Evolutionary conservation across 2,113 vertebrate genomes (phyloP).

Genomic region (Atractosteus spatula): DNA sequence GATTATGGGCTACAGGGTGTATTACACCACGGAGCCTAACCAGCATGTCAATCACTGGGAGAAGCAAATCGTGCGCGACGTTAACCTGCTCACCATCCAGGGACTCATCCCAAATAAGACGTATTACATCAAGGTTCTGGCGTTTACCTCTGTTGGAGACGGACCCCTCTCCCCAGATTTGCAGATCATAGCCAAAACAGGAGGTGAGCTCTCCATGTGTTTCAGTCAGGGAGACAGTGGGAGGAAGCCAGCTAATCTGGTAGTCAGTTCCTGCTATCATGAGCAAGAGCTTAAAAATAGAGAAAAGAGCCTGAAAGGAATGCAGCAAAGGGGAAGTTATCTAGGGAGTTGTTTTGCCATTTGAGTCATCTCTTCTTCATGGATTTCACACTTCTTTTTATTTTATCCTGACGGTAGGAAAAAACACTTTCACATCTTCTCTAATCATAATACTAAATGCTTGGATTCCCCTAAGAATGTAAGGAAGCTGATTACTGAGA

Average conservation of each 20-base stretch:
- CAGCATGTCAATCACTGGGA: slow-evolving; percentile 92
- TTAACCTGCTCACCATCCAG: slow-evolving; percentile 91
- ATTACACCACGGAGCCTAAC: slow-evolving; percentile 89
- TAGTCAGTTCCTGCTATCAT: too few species aligned
- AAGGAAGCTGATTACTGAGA: slow-evolving; percentile 18
- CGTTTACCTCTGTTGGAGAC: slow-evolving; percentile 96
- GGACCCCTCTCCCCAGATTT: slow-evolving; percentile 93
- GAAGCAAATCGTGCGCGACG: slow-evolving; percentile 92
- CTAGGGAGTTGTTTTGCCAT: not conserved
- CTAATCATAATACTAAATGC: slow-evolving; percentile 30
- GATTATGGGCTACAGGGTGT: slow-evolving; percentile 95
- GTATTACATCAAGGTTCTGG: slow-evolving; percentile 93
- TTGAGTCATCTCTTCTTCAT: slow-evolving; percentile 1
- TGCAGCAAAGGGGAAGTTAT: not conserved
- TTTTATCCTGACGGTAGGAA: too few species aligned
- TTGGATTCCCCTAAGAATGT: slow-evolving; percentile 20
- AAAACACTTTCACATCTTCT: slow-evolving; percentile 8
- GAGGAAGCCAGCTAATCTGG: not conserved
- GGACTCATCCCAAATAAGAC: slow-evolving; percentile 92
- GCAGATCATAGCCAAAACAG: slow-evolving; percentile 96
- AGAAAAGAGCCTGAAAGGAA: not conserved
- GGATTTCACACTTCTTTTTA: too few species aligned
- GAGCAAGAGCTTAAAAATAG: not conserved
- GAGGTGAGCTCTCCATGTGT: slow-evolving; percentile 71
- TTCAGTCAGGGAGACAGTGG: too few species aligned